Conservation (phyloP, 2,888 invertebrate species). For the Hemithea aestivaria region DNA sequence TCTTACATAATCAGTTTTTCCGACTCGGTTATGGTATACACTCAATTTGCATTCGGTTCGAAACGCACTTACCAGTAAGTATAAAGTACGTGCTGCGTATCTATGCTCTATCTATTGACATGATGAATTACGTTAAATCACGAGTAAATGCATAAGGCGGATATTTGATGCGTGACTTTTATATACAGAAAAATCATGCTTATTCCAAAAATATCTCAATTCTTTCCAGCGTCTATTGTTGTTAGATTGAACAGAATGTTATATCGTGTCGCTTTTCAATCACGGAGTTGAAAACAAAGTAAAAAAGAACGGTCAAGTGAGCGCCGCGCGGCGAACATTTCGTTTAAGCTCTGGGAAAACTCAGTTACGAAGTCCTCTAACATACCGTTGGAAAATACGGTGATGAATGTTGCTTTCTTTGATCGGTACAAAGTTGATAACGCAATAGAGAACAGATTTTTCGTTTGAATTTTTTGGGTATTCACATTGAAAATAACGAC, state of each 20-base stretch:
- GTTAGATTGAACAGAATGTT: slow-evolving; percentile 8
- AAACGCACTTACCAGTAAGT: slow-evolving; percentile 16
- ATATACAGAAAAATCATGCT: too few relatives aligned
- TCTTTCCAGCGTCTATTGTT: too few relatives aligned
- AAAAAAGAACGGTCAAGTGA: slow-evolving; percentile 24
- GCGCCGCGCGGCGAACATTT: slow-evolving; percentile 18
- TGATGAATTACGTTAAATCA: too few relatives aligned
- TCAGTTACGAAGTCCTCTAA: slow-evolving; percentile 21
- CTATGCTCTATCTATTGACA: too few relatives aligned
- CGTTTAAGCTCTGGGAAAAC: slow-evolving; percentile 22
- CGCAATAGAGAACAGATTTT: too few relatives aligned
- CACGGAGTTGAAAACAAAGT: slow-evolving; percentile 23
- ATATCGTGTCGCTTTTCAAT: slow-evolving; percentile 20
- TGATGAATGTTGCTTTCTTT: slow-evolving; percentile 7
- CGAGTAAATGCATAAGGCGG: too few relatives aligned
- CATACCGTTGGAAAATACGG: slow-evolving; percentile 18
- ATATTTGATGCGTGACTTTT: too few relatives aligned
- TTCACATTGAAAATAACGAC: too few relatives aligned
- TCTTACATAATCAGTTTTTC: slow-evolving; percentile 70
- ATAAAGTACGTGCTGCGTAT: too few relatives aligned
- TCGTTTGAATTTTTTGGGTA: too few relatives aligned
- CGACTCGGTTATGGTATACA: slow-evolving; percentile 56
- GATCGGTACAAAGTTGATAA: too few relatives aligned
- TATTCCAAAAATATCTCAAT: too few relatives aligned
- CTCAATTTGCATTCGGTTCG: slow-evolving; percentile 46